Evolutionary conservation across 2,113 vertebrate species (phyloP).

Genomic region (Cyanocitta stelleri): DNA sequence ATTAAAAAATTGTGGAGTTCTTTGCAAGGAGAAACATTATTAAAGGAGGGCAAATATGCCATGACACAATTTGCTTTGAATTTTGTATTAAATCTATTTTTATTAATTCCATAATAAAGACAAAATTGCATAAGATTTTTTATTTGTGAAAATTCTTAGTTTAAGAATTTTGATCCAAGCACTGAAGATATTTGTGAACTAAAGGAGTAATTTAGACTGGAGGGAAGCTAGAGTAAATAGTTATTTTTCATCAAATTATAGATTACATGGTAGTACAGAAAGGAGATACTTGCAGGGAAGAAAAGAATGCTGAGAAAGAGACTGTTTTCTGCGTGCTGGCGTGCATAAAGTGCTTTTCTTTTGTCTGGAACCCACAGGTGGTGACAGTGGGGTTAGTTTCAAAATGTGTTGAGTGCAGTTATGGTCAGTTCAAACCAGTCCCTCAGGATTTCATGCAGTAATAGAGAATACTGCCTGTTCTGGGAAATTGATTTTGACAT

Average conservation of each 20-base stretch:
- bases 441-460: not conserved
- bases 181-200: not conserved
- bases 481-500: not conserved
- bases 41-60: not conserved
- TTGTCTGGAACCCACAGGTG: not conserved
- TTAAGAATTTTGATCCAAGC: not conserved
- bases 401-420: not conserved
- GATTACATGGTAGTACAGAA: not conserved
- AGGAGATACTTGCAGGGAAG: not conserved
- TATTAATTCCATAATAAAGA: not conserved
- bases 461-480: not conserved
- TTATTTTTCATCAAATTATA: not conserved
- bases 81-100: not conserved
- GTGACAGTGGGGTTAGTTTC: not conserved
- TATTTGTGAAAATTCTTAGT: not conserved
- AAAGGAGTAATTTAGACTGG: not conserved
- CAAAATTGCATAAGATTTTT: not conserved
- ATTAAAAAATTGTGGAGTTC: not conserved
- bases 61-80: not conserved
- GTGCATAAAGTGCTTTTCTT: not conserved
- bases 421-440: not conserved
- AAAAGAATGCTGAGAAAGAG: not conserved
- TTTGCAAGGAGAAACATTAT: not conserved
- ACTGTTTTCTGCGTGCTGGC: not conserved
- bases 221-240: not conserved